Percentiles rank a stretch among this genome's conserved stretches.
Evolutionary conservation across 2,797 vertebrate species (phyloP).

Genomic region (Erithacus rubecula): DNA sequence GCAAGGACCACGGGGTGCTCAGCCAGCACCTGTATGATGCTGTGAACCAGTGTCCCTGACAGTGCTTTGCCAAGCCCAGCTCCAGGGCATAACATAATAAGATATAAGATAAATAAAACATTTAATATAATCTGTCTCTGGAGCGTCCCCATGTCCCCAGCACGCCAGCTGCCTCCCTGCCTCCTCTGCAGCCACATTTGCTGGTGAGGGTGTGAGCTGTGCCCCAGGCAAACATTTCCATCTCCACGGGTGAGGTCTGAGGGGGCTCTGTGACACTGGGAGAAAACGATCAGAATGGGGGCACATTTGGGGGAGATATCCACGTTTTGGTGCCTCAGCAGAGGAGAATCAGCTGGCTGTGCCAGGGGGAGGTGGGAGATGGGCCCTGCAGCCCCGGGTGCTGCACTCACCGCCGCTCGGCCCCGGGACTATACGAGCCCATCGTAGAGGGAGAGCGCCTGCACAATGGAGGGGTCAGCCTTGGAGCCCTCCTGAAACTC

Average conservation of each 20-base stretch:
- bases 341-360: neutral
- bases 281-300: neutral
- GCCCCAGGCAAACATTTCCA: neutral
- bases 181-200: neutral
- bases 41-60: neutral
- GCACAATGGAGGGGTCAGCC: slow-evolving; percentile 97
- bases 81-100: neutral
- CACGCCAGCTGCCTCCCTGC: neutral
- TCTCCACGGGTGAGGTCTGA: rapidly evolving
- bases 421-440: slow-evolving; percentile 86
- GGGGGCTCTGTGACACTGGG: neutral
- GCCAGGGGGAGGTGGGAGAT: neutral
- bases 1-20: neutral
- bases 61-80: neutral
- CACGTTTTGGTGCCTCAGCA: neutral
- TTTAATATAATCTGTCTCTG: neutral
- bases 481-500: slow-evolving; percentile 99
- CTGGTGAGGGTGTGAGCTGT: neutral
- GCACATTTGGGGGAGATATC: neutral
- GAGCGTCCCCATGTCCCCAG: neutral
- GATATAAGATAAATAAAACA: neutral
- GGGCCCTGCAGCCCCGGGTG: rapidly evolving
- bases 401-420: slow-evolving; percentile 67
- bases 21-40: neutral
- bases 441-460: slow-evolving; percentile 93